These are phyloP conservation scores for Apomyelois bistriatella DNA, from an alignment of 2,888 invertebrate species.

Conservation along the genomic window DNA sequence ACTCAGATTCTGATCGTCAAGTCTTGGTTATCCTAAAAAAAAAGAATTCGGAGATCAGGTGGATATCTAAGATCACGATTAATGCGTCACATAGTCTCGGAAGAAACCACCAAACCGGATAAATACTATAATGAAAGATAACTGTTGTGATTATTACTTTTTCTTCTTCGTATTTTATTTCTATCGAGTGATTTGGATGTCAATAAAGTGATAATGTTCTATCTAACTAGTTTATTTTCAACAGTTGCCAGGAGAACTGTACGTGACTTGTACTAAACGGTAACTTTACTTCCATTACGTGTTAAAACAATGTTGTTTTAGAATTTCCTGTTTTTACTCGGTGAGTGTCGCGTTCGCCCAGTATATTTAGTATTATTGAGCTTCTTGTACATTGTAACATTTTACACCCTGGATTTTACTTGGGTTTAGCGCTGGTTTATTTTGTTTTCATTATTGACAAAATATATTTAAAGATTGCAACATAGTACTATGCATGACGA, in stretches of 20 bases:
- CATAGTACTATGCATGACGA: background rate
- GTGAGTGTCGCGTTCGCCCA: background rate
- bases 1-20: too few relatives aligned
- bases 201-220: background rate
- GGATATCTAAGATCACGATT: too few relatives aligned
- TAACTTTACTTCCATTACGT: slow-evolving; percentile 1
- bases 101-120: too few relatives aligned
- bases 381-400: background rate
- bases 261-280: slow-evolving; percentile 1
- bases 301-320: slow-evolving; percentile 4
- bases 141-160: too few relatives aligned
- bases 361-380: slow-evolving; percentile 8
- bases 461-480: background rate
- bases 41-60: too few relatives aligned
- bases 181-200: too few relatives aligned
- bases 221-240: background rate
- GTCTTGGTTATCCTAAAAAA: too few relatives aligned
- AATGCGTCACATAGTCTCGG: too few relatives aligned
- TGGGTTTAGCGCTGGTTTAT: background rate
- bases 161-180: too few relatives aligned
- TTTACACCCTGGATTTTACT: slow-evolving; percentile 3
- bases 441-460: slow-evolving; percentile 2
- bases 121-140: too few relatives aligned
- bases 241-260: background rate
- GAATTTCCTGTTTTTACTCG: slow-evolving; percentile 4